Evolutionary conservation across 2,113 vertebrate genomes (phyloP).

Genomic region (Sceloporus tristichus): DNA sequence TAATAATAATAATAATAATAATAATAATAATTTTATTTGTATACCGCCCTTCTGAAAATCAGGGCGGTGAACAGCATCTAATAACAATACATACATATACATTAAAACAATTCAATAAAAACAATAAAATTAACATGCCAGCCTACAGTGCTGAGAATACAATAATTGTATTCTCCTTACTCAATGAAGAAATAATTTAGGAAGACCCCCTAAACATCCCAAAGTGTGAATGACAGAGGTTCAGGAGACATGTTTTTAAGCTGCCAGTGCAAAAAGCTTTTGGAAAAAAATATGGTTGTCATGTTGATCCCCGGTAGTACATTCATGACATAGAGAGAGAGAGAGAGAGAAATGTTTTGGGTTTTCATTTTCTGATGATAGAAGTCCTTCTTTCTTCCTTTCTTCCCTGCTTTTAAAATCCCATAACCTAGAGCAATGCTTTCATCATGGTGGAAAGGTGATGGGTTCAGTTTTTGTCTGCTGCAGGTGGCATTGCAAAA

Average conservation of each 20-base stretch:
- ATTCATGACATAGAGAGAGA: not conserved
- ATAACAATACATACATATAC: too few species aligned
- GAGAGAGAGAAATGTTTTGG: not conserved
- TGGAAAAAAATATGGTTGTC: not conserved
- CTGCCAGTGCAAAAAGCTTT: not conserved
- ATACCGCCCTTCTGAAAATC: too few species aligned
- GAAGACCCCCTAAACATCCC: not conserved
- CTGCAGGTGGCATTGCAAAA: too few species aligned
- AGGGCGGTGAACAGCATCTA: too few species aligned
- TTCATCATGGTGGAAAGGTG: conserved; percentile 17
- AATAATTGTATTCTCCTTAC: too few species aligned
- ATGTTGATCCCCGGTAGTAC: not conserved
- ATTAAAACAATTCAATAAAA: too few species aligned
- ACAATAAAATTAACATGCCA: too few species aligned
- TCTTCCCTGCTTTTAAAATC: not conserved
- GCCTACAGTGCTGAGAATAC: too few species aligned
- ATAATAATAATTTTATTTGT: too few species aligned
- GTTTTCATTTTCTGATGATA: not conserved
- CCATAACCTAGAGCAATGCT: not conserved
- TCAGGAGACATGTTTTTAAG: not conserved
- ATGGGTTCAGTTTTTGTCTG: not conserved
- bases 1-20: too few species aligned
- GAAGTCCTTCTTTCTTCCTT: not conserved
- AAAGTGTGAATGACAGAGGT: not conserved
- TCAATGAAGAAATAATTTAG: not conserved